Evolutionary conservation across 2,113 vertebrate species (phyloP).

Genomic region (Lasiurus borealis): DNA sequence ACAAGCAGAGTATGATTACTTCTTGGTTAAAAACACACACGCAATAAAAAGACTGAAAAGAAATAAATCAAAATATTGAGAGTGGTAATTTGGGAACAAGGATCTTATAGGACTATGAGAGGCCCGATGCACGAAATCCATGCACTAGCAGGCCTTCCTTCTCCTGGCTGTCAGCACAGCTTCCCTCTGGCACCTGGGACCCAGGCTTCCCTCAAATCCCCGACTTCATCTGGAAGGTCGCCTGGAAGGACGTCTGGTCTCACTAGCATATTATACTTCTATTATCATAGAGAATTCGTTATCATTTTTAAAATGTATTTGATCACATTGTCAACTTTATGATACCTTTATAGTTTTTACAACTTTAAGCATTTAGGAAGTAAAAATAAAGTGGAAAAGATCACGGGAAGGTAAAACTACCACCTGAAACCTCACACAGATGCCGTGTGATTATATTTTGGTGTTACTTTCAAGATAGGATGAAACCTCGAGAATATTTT

Average conservation of each 20-base stretch:
- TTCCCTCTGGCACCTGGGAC: no score
- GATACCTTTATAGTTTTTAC: not conserved
- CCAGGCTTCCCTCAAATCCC: no score
- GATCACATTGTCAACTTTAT: not conserved
- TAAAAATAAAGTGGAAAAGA: conserved; percentile 34
- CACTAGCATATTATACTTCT: no score
- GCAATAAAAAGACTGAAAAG: not conserved
- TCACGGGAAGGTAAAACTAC: not conserved
- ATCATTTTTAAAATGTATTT: not conserved
- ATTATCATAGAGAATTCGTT: not conserved
- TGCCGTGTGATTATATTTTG: not conserved
- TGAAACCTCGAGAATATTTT: not conserved
- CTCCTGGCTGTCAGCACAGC: no score
- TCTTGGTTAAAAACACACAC: conserved; percentile 1
- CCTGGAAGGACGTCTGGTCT: no score
- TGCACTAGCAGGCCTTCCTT: no score
- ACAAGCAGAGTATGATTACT: not conserved
- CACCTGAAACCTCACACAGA: not conserved
- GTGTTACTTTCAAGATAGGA: not conserved
- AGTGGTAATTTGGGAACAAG: not conserved
- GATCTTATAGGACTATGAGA: not conserved
- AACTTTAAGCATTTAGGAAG: not conserved
- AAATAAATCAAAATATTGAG: conserved; percentile 10
- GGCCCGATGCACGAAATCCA: no score
- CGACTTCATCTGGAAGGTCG: no score